These are phyloP conservation scores for Gymnocheta viridis DNA, from an alignment of 2,888 invertebrate genomes.

Conservation along the genomic window DNA sequence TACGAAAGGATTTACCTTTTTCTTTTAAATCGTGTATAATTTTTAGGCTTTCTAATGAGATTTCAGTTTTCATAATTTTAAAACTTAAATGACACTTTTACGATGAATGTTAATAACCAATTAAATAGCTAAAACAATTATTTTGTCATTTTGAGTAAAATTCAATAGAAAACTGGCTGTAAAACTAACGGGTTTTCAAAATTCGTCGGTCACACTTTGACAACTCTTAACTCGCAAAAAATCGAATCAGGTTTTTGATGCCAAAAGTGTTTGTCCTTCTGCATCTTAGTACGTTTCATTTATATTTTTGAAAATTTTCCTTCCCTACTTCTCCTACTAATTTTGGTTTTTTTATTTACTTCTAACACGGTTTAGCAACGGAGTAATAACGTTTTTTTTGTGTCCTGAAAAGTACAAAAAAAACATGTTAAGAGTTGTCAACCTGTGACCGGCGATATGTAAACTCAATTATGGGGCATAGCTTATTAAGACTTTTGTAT, in stretches of 20 bases:
- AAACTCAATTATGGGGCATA: slow-evolving; percentile 15
- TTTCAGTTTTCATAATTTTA: slow-evolving; percentile 11
- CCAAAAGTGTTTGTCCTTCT: too few species aligned
- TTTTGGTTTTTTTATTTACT: too few species aligned
- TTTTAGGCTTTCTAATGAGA: slow-evolving; percentile 6
- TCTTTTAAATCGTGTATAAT: slow-evolving; percentile 2
- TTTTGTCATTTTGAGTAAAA: background rate
- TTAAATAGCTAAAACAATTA: background rate
- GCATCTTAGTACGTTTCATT: too few species aligned
- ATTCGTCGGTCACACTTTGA: too few species aligned
- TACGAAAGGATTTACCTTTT: slow-evolving; percentile 9
- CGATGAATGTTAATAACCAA: background rate
- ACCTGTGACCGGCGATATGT: background rate
- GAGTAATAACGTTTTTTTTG: too few species aligned
- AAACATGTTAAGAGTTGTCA: too few species aligned
- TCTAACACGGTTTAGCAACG: too few species aligned
- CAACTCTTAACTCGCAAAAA: too few species aligned
- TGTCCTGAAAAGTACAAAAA: too few species aligned
- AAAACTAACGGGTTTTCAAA: slow-evolving; percentile 12
- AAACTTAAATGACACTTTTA: background rate
- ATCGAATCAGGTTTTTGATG: too few species aligned
- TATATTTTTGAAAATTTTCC: too few species aligned
- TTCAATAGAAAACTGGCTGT: background rate
- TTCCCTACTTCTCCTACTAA: too few species aligned
- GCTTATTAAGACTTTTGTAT: background rate